phyloP scores from a whole-genome alignment of 2,113 vertebrate genomes.

The Aix galericulata region DNA sequence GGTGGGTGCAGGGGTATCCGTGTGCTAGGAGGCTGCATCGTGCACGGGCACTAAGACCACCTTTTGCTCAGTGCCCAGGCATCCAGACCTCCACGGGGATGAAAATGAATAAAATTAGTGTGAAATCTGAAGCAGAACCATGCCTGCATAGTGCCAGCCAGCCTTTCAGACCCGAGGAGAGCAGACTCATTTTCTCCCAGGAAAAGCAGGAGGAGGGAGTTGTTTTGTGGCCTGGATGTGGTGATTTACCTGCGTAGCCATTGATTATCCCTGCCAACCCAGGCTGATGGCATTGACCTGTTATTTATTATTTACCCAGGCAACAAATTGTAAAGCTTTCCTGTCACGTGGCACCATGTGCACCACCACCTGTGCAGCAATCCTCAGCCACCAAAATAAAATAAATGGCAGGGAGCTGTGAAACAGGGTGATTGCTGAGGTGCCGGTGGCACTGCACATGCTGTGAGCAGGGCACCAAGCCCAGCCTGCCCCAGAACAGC shows the following conservation, averaged over 20 bases:
- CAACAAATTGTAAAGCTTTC: fast-evolving
- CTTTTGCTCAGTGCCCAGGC: background rate
- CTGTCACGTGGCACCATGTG: fast-evolving
- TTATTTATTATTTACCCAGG: background rate
- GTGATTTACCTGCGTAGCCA: fast-evolving
- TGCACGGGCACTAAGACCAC: background rate
- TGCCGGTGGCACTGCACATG: fast-evolving
- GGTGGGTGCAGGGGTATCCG: background rate
- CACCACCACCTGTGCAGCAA: background rate
- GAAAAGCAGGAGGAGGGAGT: fast-evolving
- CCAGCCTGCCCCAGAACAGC: background rate
- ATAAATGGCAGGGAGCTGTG: background rate
- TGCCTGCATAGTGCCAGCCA: background rate
- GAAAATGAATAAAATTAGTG: background rate
- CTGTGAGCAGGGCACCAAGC: background rate
- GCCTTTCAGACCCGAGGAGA: background rate
- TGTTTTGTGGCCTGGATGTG: fast-evolving
- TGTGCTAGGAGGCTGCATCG: background rate
- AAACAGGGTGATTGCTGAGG: fast-evolving
- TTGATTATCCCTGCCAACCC: background rate
- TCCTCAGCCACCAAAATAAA: fast-evolving
- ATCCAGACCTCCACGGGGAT: fast-evolving
- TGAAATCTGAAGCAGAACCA: background rate
- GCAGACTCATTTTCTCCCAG: too few relatives aligned
- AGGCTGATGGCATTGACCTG: background rate